These are phyloP conservation scores for Tanypteryx hageni DNA, from an alignment of 2,888 invertebrate species.

Conservation along the genomic window DNA sequence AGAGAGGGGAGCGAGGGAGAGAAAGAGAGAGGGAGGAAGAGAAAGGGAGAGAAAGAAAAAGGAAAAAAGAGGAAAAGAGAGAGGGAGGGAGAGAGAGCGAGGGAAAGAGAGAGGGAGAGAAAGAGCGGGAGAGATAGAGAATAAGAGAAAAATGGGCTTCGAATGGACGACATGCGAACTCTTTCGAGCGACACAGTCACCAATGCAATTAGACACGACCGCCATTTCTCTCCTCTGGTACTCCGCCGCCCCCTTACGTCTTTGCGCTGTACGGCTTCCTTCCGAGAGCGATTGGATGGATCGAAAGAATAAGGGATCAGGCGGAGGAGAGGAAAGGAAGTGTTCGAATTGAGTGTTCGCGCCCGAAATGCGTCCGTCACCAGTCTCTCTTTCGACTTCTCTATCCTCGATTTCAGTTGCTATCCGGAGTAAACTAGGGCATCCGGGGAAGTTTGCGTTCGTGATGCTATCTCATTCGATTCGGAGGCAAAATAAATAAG, in stretches of 20 bases:
- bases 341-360: background rate
- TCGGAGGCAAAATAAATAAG: too few relatives aligned
- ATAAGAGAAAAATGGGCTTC: constrained; percentile 11
- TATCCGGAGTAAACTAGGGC: too few relatives aligned
- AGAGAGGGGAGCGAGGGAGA: background rate
- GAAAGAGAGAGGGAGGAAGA: too few relatives aligned
- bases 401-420: too few relatives aligned
- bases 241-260: background rate
- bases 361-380: background rate
- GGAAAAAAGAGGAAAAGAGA: too few relatives aligned
- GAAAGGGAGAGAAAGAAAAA: too few relatives aligned
- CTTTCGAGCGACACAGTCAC: background rate
- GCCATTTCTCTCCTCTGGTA: background rate
- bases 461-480: too few relatives aligned
- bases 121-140: too few relatives aligned
- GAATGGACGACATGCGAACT: background rate
- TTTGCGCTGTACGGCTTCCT: background rate
- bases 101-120: background rate
- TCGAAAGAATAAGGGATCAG: background rate
- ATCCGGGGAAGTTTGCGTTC: too few relatives aligned
- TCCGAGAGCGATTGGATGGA: background rate
- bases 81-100: too few relatives aligned
- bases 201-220: constrained; percentile 52
- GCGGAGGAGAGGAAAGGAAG: background rate
- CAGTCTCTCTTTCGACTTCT: background rate